Base-by-base conservation (phyloP, 2,113 vertebrate genomes). In the Onychostruthus taczanowskii region DNA sequence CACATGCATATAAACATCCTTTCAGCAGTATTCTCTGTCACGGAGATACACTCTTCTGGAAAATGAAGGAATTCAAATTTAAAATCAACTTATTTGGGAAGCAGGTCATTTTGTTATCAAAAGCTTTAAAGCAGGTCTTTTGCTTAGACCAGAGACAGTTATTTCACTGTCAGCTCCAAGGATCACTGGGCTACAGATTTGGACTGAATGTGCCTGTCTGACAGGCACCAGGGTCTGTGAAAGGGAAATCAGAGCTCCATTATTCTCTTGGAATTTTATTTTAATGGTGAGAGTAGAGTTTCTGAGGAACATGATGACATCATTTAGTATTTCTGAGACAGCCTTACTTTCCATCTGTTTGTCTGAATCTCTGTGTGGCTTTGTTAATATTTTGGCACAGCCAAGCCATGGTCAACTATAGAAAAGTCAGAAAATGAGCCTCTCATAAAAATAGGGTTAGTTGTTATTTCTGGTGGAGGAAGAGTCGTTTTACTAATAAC, bases 391-490 rank as follows among this genome's bases (percentile, higher is more conserved):
- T 94, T 91, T 90, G 73, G 75, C 76, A 90, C 41, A 69, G 64
- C 52, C 56, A 80, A 82, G 14, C 64, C 59, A n/a, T 67, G 89
- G 43, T 94, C 89, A 92, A 77, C 23, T 94, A 70, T 86, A 90
- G 78, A 96, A 97, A 95, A 93, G 91, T 96, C 96, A 97, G 69
- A 92, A 89, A 95, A 90, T 16, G 73, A 80, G 89, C 73, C 92
- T 84, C 89, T 93, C 31, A 31, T 84, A 94, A 96, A 97, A 96
- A 95, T 70, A 90, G 95, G 59, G 69, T 96, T 97, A 96, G 52
- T 84, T 93, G 96, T 97, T 91, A 83, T 96, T 97, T 97, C 93
- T 95, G 96, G 89, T 94, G 94, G 84, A 93, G 94, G 82, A 96
- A 95, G 24, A 86, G 90, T 90, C 22, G 9, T 95, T 92, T 96